Base-by-base conservation (phyloP, 1,140 invertebrate species). In the silkworm (Bombyx mori) region DNA sequence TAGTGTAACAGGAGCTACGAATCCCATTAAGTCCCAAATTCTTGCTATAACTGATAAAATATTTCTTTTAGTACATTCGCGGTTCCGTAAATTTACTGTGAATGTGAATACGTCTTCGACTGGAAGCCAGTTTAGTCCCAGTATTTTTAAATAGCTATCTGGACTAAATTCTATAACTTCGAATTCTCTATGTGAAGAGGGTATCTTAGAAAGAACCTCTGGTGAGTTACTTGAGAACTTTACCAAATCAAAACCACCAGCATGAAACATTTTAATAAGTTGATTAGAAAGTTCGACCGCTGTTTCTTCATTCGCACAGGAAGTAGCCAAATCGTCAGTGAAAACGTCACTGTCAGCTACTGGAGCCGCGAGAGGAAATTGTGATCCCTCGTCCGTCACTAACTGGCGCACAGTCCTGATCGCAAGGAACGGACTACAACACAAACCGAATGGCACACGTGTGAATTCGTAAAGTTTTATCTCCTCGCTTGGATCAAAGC, bases 161-260 rank as follows among this genome's bases (percentile, higher is more conserved):
- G 18, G 43, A 8, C 49, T 50, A 50, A 66, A 63, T 49, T 66
- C 47, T 7, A 61, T 52, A 8, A 12, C 55, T 8, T 49, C 42
- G 4, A 52, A 49, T 35, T 44, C 7, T 5, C 54, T 53, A 48
- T 53, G 48, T 9, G 44, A 47, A 8, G 12, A 8, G 0, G 63
- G 60, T 42, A 65, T 54, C 18, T 10, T 42, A 10, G 12, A n/a
- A 9, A 65, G 18, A 5, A 65, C 18, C 8, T 57, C 51, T 1
- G 44, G 50, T 12, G 62, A 65, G 54, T 82, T 81, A 54, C 68
- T 72, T 1, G 73, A 63, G 44, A 74, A 76, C 47, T 78, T 77
- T 1, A 50, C 52, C 12, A 76, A 58, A 22, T 66, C 42, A 51
- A 71, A 82, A 7, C 68, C 59, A 8, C 62, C 69, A 18, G 63